These are phyloP conservation scores for Chlamydotis undulata DNA, from an alignment of 2,113 vertebrate genomes.

Conservation along the genomic window DNA sequence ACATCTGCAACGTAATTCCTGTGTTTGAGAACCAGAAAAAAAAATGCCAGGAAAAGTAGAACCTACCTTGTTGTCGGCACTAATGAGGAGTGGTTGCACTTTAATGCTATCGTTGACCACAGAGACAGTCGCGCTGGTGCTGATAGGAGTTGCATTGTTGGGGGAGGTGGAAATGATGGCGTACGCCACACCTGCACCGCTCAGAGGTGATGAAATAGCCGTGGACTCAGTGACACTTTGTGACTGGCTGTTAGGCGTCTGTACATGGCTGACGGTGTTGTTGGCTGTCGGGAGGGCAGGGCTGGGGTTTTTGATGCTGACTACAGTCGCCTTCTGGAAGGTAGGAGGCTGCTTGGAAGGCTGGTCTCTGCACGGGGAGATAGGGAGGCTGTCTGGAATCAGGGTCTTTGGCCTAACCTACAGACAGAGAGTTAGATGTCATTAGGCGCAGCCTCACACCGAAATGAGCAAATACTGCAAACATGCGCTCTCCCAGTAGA, in stretches of 20 bases:
- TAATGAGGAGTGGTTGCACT: slow-evolving; percentile 88
- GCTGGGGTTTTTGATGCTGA: slow-evolving; percentile 87
- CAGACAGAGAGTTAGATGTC: neutral
- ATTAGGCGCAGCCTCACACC: neutral
- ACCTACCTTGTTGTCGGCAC: slow-evolving; percentile 86
- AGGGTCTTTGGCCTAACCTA: slow-evolving; percentile 99
- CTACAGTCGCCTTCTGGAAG: slow-evolving; percentile 85
- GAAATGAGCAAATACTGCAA: neutral
- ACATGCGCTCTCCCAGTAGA: accelerated
- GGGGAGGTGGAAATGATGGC: slow-evolving; percentile 93
- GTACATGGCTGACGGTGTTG: slow-evolving; percentile 88
- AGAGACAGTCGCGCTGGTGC: slow-evolving; percentile 74
- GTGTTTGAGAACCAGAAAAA: neutral
- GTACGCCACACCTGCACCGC: slow-evolving; percentile 87
- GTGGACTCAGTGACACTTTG: slow-evolving; percentile 47
- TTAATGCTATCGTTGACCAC: slow-evolving; percentile 85
- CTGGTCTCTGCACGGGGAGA: slow-evolving; percentile 84
- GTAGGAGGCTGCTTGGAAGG: slow-evolving; percentile 84
- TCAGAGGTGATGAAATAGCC: slow-evolving; percentile 70
- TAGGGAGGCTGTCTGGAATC: slow-evolving; percentile 95
- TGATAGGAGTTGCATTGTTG: slow-evolving; percentile 69
- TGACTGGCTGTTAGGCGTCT: slow-evolving; percentile 73
- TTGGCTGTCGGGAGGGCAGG: slow-evolving; percentile 92
- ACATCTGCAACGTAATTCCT: neutral
- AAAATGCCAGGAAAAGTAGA: neutral